Base-by-base conservation (phyloP, 1,140 invertebrate genomes). In the Asobara japonica region DNA sequence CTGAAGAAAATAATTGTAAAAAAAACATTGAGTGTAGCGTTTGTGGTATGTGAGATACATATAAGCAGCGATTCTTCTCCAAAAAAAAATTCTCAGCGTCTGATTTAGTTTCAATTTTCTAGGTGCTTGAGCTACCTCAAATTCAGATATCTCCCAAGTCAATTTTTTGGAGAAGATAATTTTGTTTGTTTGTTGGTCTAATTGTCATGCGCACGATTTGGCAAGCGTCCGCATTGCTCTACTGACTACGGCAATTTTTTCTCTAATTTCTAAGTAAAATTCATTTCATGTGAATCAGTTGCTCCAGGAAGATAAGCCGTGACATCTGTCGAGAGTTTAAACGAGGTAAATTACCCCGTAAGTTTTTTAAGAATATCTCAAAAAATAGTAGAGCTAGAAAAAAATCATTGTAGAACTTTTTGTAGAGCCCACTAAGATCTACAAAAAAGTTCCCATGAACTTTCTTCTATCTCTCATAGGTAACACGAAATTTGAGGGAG, bases 11-110 rank as follows among this genome's bases (percentile, higher is more conserved):
- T n/a, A n/a, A n/a, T n/a, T n/a, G n/a, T n/a, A n/a, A n/a, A n/a
- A n/a, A n/a, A 45, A 56, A 56, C 22, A 56, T 25, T 56, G 22
- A 25, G 18, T 45, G 38, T 67, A 65, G 62, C 62, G 62, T 67
- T 67, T 67, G 65, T 67, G 65, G 41, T 45, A 41, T 67, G 65
- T 67, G 65, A 67, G 33, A 38, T 22, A 66, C 22, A n/a, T 67
- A 38, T 67, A 67, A 67, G 65, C 65, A 67, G 38, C 38, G 6
- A 8, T 27, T 29, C 38, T 62, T 29, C 29, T 30, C 27, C 27
- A 16, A n/a, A 62, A 31, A 31, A 29, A n/a, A n/a, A n/a, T n/a
- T n/a, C n/a, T n/a, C n/a, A n/a, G n/a, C n/a, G n/a, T n/a, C n/a
- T n/a, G n/a, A n/a, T n/a, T 30, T 0, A 30, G n/a, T 62, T 31